These are phyloP conservation scores for Apodemus speciosus DNA, from an alignment of 2,113 vertebrate genomes.

Conservation along the genomic window DNA sequence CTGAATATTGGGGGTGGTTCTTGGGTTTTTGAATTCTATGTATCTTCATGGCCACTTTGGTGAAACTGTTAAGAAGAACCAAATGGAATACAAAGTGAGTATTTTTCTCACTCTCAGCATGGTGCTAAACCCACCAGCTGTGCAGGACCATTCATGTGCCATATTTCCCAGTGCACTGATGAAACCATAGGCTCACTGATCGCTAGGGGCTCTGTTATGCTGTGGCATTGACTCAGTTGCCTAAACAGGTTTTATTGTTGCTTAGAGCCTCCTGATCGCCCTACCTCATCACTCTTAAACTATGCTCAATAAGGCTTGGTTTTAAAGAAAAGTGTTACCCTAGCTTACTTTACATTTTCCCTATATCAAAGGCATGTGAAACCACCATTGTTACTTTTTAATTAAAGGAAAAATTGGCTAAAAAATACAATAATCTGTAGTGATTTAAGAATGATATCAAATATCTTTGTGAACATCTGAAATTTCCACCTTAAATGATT, in stretches of 20 bases:
- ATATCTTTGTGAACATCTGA: neutral
- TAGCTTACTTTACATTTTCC: neutral
- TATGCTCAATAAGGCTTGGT: neutral
- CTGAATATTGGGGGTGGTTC: neutral
- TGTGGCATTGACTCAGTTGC: conserved; percentile 15
- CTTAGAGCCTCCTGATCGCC: neutral
- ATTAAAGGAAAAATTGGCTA: neutral
- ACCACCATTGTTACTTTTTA: neutral
- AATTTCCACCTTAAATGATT: neutral
- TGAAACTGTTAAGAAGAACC: neutral
- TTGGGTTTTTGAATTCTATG: neutral
- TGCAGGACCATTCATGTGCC: neutral
- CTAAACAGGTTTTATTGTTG: conserved; percentile 6
- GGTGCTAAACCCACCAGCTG: conserved; percentile 35
- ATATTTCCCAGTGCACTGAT: conserved; percentile 37
- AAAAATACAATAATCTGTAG: neutral
- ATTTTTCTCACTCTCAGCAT: conserved; percentile 4
- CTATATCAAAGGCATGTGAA: neutral
- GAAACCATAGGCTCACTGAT: neutral
- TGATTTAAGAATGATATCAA: neutral
- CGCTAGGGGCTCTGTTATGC: neutral
- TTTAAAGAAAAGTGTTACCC: neutral
- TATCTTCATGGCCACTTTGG: neutral
- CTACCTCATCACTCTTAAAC: conserved; percentile 36
- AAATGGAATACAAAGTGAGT: neutral